Evolutionary conservation across 2,113 vertebrate genomes (phyloP).

Genomic region (Podiceps cristatus): DNA sequence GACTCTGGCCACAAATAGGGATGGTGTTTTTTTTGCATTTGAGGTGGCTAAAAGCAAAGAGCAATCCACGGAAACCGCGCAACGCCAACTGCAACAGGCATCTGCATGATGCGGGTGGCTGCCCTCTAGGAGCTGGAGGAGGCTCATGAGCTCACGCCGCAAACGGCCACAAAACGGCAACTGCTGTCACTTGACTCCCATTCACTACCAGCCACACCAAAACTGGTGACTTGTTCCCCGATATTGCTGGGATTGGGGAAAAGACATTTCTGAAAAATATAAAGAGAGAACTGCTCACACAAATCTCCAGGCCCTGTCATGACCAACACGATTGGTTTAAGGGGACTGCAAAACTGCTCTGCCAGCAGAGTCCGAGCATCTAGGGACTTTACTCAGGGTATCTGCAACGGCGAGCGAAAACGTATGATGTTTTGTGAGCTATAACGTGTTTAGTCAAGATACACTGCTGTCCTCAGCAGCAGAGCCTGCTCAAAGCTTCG

Average conservation of each 20-base stretch:
- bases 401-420: neutral
- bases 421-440: slow-evolving; percentile 40
- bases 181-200: neutral
- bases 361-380: neutral
- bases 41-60: neutral
- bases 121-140: neutral
- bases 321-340: neutral
- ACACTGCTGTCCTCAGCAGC: neutral
- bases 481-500: neutral
- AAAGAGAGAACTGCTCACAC: neutral
- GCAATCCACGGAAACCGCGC: neutral
- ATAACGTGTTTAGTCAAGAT: neutral
- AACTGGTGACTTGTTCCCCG: neutral
- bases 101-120: neutral
- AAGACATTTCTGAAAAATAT: neutral
- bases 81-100: neutral
- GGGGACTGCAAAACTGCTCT: neutral
- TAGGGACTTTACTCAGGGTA: neutral
- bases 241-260: neutral
- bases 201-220: neutral
- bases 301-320: neutral
- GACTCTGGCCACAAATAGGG: neutral
- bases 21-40: neutral
- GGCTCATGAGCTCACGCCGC: neutral
- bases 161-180: neutral